phyloP scores from a whole-genome alignment of 2,888 invertebrate species.

The Pyrochroa serraticornis region DNA sequence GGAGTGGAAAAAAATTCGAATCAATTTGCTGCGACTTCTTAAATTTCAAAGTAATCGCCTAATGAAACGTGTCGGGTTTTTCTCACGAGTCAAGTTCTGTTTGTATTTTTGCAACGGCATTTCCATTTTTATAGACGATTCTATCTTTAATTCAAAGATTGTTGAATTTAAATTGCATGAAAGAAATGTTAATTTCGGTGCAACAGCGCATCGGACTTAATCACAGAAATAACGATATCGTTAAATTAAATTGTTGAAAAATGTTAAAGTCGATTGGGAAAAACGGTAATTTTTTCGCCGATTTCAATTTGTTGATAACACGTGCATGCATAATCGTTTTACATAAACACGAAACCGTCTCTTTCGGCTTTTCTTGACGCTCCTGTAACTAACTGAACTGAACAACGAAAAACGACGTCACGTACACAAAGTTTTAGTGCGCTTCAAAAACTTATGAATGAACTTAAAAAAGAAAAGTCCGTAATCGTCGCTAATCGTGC shows the following conservation, averaged over 20 bases:
- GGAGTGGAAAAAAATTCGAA: constrained; percentile 1
- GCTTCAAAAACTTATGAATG: constrained; percentile 35
- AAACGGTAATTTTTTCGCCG: constrained; percentile 11
- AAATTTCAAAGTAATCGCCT: constrained; percentile 33
- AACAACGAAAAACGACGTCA: constrained; percentile 24
- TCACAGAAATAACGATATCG: constrained; percentile 14
- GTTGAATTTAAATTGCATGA: constrained; percentile 33
- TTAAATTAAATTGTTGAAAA: constrained; percentile 31
- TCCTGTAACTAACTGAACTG: constrained; percentile 6
- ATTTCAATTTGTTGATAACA: constrained; percentile 37
- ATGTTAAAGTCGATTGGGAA: constrained; percentile 13
- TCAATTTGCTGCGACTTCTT: constrained; percentile 10
- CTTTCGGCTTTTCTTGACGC: constrained; percentile 15
- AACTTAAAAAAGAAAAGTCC: constrained; percentile 24
- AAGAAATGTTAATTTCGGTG: constrained; percentile 29
- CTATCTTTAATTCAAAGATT: constrained; percentile 38
- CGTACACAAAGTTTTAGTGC: constrained; percentile 25
- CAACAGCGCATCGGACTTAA: constrained; percentile 21
- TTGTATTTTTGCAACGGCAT: constrained; percentile 43
- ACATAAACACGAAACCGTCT: constrained; percentile 27
- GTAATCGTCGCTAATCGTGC: constrained; percentile 40
- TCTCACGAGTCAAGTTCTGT: constrained; percentile 37
- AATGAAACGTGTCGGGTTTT: constrained; percentile 38
- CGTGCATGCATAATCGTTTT: constrained; percentile 44
- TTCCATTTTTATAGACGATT: constrained; percentile 36